A percentile compares a stretch with the other conserved stretches of the same genome.
Evolutionary conservation across 2,888 invertebrate genomes (phyloP).

Genomic region (Sinelater perroti): DNA sequence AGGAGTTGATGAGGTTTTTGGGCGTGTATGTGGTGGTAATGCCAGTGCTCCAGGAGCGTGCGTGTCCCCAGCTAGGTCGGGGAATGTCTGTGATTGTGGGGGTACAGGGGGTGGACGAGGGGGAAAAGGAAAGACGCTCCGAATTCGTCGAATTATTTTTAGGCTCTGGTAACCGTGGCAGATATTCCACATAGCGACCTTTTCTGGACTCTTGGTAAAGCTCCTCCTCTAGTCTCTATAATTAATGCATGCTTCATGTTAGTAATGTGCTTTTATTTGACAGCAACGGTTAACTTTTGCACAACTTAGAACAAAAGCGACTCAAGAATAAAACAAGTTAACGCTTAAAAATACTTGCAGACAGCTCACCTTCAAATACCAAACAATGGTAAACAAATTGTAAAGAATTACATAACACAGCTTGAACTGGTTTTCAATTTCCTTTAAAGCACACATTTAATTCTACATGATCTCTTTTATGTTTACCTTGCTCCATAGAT

Average conservation of each 20-base stretch:
- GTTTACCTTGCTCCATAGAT: too few relatives aligned
- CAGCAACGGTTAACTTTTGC: too few relatives aligned
- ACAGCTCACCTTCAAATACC: too few relatives aligned
- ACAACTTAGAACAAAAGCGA: too few relatives aligned
- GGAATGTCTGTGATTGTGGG: conserved; percentile 53
- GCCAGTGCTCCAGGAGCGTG: conserved; percentile 58
- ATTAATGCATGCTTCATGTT: conserved; percentile 51
- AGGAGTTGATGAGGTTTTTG: conserved; percentile 22
- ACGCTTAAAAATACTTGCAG: too few relatives aligned
- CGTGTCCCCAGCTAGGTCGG: conserved; percentile 55
- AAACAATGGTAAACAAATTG: too few relatives aligned
- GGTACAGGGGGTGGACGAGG: conserved; percentile 55
- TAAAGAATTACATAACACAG: too few relatives aligned
- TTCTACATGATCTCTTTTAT: too few relatives aligned
- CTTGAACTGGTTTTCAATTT: too few relatives aligned
- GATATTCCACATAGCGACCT: conserved; percentile 35
- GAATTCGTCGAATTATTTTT: conserved; percentile 41
- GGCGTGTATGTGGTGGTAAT: conserved; percentile 39
- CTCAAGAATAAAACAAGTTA: too few relatives aligned
- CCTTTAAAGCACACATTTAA: too few relatives aligned
- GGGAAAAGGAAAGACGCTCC: conserved; percentile 37
- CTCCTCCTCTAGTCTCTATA: conserved; percentile 66
- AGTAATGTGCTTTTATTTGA: conserved; percentile 29
- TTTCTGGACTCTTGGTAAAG: conserved; percentile 59
- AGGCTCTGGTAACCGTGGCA: conserved; percentile 51